A percentile compares a stretch with the other conserved stretches of the same genome.
Evolutionary conservation across 2,797 vertebrate species (phyloP).

Genomic region (Pseudochromis fuscus): DNA sequence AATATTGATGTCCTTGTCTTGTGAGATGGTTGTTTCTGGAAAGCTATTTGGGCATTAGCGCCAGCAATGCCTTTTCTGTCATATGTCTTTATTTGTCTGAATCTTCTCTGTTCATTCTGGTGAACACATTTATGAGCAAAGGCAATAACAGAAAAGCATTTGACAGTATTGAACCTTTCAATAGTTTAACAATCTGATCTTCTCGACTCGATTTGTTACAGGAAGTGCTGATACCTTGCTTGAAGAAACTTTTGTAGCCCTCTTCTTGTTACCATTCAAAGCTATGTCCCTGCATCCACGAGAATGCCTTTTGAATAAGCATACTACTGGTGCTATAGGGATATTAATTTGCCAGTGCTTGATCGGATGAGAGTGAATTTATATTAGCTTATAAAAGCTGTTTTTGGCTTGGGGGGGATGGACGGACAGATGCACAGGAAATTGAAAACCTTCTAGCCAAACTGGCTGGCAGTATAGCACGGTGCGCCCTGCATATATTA

Average conservation of each 20-base stretch:
- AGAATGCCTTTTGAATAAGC: conserved; percentile 9
- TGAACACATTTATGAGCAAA: background rate
- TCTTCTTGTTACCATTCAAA: background rate
- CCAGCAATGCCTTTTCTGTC: conserved; percentile 16
- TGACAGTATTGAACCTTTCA: background rate
- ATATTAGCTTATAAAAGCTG: conserved; percentile 45
- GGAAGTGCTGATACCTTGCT: conserved; percentile 3
- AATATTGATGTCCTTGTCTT: background rate
- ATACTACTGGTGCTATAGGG: background rate
- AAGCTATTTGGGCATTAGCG: background rate
- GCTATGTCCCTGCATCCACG: conserved; percentile 23
- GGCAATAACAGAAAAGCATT: background rate
- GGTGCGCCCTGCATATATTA: conserved; percentile 41
- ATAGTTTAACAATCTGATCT: background rate
- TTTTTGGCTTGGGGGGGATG: conserved; percentile 29
- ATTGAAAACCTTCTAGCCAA: conserved; percentile 63
- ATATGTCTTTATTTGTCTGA: conserved; percentile 11
- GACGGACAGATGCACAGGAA: conserved; percentile 66
- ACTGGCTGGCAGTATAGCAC: conserved; percentile 23
- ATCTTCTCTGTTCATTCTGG: background rate
- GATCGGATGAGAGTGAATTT: conserved; percentile 31
- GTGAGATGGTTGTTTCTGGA: conserved; percentile 14
- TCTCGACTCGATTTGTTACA: background rate
- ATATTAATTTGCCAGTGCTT: conserved; percentile 20
- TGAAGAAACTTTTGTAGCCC: background rate